A percentile compares a stretch with the other conserved stretches of the same genome.
Conservation (phyloP, 2,888 invertebrate genomes). For the Diachrysia chrysitis region DNA sequence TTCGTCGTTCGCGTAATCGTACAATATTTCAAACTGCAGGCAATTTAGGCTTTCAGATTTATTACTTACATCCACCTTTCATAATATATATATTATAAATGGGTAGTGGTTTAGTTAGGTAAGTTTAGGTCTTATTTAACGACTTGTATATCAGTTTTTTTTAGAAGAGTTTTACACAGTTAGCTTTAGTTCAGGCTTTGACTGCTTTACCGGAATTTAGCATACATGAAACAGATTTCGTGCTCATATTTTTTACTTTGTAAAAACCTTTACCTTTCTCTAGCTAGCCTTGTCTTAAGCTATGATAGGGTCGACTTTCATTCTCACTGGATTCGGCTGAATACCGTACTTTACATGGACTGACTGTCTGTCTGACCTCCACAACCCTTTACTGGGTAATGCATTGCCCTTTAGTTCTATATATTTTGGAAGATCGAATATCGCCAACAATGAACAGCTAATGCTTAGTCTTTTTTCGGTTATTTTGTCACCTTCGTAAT, state of each 20-base stretch:
- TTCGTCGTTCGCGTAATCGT: background rate
- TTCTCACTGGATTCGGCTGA: background rate
- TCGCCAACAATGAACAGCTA: background rate
- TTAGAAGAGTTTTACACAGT: too few species aligned
- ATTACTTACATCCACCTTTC: background rate
- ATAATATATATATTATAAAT: background rate
- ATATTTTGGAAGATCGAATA: background rate
- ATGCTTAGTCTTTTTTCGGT: background rate
- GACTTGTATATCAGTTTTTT: too few species aligned
- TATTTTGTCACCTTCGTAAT: background rate
- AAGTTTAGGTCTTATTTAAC: background rate
- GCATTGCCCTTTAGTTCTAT: background rate
- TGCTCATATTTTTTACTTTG: background rate
- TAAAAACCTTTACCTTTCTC: background rate
- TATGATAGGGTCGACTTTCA: background rate
- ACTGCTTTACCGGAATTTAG: too few species aligned
- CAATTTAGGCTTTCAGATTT: slow-evolving; percentile 1
- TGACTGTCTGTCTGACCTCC: background rate
- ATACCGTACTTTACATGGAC: background rate
- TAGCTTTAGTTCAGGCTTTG: too few species aligned
- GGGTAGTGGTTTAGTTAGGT: background rate
- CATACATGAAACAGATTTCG: background rate
- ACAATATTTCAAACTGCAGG: slow-evolving; percentile 2
- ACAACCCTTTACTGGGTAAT: too few species aligned
- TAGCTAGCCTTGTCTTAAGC: background rate